These are phyloP conservation scores for Cantharis lateralis DNA, from an alignment of 2,888 invertebrate species.

Conservation along the genomic window DNA sequence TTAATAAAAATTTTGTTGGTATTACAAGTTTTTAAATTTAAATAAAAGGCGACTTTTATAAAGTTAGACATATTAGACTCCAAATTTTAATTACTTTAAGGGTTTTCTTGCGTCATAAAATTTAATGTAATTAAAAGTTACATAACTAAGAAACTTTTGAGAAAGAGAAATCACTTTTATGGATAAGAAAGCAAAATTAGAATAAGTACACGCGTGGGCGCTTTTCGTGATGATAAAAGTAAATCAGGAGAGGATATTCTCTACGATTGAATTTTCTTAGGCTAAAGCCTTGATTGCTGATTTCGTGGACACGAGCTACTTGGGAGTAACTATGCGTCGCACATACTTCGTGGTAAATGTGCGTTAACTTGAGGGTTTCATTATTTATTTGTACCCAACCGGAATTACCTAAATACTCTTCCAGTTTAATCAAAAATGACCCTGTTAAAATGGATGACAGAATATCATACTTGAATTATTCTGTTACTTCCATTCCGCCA, in stretches of 20 bases:
- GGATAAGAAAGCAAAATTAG: constrained; percentile 6
- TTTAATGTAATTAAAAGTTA: constrained; percentile 17
- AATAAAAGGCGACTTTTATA: neutral
- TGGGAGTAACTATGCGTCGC: constrained; percentile 33
- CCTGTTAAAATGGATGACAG: constrained; percentile 15
- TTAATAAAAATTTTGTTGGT: neutral
- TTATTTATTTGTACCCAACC: constrained; percentile 28
- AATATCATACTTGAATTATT: neutral
- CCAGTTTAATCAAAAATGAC: constrained; percentile 21
- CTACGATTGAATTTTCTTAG: constrained; percentile 16
- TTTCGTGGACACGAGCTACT: constrained; percentile 24
- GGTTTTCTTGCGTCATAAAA: constrained; percentile 5
- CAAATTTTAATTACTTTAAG: neutral
- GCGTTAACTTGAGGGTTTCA: constrained; percentile 33
- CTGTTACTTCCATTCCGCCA: neutral
- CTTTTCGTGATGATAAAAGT: constrained; percentile 16
- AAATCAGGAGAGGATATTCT: constrained; percentile 3
- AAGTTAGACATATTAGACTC: neutral
- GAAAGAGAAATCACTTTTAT: constrained; percentile 12
- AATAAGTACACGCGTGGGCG: constrained; percentile 11
- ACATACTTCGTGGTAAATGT: constrained; percentile 34
- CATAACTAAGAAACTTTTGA: constrained; percentile 8
- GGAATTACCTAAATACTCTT: constrained; percentile 23
- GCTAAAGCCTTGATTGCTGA: constrained; percentile 8
- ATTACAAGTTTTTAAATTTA: neutral